Evolutionary conservation across 2,888 invertebrate species (phyloP).

Genomic region (Rhagium mordax): DNA sequence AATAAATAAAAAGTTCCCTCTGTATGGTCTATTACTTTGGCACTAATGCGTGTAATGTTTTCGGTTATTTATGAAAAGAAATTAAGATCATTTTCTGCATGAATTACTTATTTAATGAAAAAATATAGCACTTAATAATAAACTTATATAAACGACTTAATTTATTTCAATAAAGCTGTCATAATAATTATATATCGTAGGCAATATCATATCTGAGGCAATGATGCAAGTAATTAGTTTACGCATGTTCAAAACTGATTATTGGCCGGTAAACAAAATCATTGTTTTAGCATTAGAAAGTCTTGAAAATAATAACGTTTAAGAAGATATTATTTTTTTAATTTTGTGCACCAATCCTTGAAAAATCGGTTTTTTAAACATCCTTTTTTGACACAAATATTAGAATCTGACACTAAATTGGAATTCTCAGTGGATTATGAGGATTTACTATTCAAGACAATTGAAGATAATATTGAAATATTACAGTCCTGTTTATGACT

Average conservation of each 20-base stretch:
- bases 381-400: too few relatives aligned
- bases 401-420: too few relatives aligned
- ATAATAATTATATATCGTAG: slow-evolving; percentile 6
- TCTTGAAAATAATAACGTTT: neutral
- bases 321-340: too few relatives aligned
- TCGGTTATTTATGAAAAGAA: neutral
- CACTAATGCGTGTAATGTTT: slow-evolving; percentile 28
- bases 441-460: too few relatives aligned
- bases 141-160: slow-evolving; percentile 11
- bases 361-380: too few relatives aligned
- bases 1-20: slow-evolving; percentile 11
- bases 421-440: too few relatives aligned
- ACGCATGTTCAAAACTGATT: neutral
- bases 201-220: neutral
- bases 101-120: slow-evolving; percentile 4
- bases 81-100: slow-evolving; percentile 24
- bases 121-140: slow-evolving; percentile 10
- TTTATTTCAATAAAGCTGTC: slow-evolving; percentile 18
- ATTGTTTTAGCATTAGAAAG: neutral
- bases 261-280: neutral
- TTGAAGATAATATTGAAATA: too few relatives aligned
- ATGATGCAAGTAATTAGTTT: neutral
- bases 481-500: too few relatives aligned
- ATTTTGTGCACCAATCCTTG: too few relatives aligned
- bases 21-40: slow-evolving; percentile 26